Percentiles rank a stretch among this genome's conserved stretches.
These are phyloP conservation scores for Indicator maculatus DNA, from an alignment of 2,113 vertebrate species.

Conservation along the genomic window DNA sequence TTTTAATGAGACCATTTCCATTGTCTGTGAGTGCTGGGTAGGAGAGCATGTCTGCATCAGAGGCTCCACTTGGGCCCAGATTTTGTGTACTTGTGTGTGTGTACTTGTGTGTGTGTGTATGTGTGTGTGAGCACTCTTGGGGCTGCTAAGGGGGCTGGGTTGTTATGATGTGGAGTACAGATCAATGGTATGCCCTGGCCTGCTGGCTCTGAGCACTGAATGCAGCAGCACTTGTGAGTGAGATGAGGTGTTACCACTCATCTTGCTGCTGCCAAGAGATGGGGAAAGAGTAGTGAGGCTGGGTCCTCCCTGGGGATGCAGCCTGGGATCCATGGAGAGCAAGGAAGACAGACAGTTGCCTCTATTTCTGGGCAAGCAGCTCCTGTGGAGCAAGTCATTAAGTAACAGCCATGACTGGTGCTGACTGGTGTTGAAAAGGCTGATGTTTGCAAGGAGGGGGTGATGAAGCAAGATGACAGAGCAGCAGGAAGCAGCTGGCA, in stretches of 20 bases:
- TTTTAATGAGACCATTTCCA: neutral
- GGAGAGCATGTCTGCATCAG: neutral
- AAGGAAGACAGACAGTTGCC: neutral
- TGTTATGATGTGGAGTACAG: fast-evolving
- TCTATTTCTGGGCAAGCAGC: slow-evolving; percentile 20
- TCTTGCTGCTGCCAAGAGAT: neutral
- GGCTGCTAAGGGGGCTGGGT: neutral
- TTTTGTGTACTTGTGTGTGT: neutral
- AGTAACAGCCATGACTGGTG: slow-evolving; percentile 9
- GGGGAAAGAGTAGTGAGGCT: neutral
- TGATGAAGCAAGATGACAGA: neutral
- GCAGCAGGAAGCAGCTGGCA: slow-evolving; percentile 17
- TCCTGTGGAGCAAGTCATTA: neutral
- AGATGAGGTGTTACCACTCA: neutral
- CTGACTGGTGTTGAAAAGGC: neutral
- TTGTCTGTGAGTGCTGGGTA: neutral
- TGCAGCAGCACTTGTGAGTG: neutral
- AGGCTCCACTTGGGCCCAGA: neutral
- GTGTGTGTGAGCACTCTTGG: neutral
- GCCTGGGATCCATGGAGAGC: neutral
- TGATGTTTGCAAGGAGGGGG: neutral
- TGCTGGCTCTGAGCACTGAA: neutral
- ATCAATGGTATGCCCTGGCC: neutral
- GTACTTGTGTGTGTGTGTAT: neutral
- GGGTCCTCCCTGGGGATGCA: neutral